phyloP scores from a whole-genome alignment of 1,140 invertebrate genomes.

The Arion vulgaris region DNA sequence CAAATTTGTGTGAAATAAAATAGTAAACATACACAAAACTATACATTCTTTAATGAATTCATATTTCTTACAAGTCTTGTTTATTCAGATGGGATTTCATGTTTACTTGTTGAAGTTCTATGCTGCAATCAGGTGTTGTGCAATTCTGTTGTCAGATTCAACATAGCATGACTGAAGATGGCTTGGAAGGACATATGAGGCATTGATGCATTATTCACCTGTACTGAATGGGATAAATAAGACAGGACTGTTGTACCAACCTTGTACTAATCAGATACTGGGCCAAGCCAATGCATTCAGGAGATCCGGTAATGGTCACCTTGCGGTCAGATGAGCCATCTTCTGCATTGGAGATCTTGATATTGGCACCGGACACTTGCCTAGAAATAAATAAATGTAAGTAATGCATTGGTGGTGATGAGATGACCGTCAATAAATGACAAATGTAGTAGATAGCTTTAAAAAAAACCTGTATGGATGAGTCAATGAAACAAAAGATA shows the following conservation, averaged over 20 bases:
- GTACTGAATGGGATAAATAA: constrained; percentile 41
- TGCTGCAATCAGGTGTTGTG: background rate
- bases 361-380: constrained; percentile 97
- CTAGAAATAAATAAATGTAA: constrained; percentile 76
- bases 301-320: constrained; percentile 96
- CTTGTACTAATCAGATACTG: constrained; percentile 98
- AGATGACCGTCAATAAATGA: no score
- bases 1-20: no score
- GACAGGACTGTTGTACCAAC: constrained; percentile 64
- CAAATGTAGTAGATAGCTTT: no score
- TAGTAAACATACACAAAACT: no score
- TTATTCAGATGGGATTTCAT: background rate
- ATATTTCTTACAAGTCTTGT: background rate
- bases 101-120: background rate
- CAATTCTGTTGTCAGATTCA: background rate
- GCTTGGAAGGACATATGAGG: background rate
- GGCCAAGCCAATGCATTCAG: constrained; percentile 94
- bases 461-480: no score
- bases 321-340: constrained; percentile 95
- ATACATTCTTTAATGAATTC: no score
- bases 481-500: no score
- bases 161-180: no score
- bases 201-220: constrained; percentile 34
- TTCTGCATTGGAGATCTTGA: constrained; percentile 97
- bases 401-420: no score